Evolutionary conservation across 2,797 vertebrate genomes (phyloP), one percentile per base, ranked within the genome.

Genomic region (Enteromius trimaculatus): DNA sequence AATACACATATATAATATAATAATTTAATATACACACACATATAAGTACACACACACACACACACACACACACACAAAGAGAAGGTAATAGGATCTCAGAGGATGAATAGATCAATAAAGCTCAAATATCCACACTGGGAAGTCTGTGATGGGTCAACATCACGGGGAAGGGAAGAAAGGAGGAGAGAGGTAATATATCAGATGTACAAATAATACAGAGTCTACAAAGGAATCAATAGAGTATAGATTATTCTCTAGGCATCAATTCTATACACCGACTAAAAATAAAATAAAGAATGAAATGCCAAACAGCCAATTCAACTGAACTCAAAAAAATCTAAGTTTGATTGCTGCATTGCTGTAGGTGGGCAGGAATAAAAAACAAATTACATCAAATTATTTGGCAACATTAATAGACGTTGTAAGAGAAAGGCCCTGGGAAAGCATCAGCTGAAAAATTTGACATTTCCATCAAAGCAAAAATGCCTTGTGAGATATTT

Each of bases 51-150:
- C 0, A 47, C 4, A 47, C 11, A 1, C 3, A 14, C 44, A 31
- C 0, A 44, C 11, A 60, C 16, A 70, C 26, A 39, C 1, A 29
- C 7, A n/a, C 23, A 64, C 17, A 47, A 4, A 47, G 7, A 11
- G 53, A 42, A 75, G 62, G 76, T 76, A 84, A 84, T 17, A 65
- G 29, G 75, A 87, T 51, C 79, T 72, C 6, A 64, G 10, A 23
- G 62, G 42, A 72, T 49, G 65, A 83, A 62, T 29, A 6, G 44
- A 85, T 87, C 85, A 81, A 88, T 88, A 86, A 2, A 23, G 74
- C 70, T 83, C 75, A 51, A 82, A 74, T 39, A 72, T 62, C 37
- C 66, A 51, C 23, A 0, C 44, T 58, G 31, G 23, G 55, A 60
- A 60, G 39, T 44, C n/a, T 53, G 72, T 31, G 1, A 31, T 34